Conservation (phyloP, 2,888 invertebrate genomes). For the Agrenia bidenticulata region DNA sequence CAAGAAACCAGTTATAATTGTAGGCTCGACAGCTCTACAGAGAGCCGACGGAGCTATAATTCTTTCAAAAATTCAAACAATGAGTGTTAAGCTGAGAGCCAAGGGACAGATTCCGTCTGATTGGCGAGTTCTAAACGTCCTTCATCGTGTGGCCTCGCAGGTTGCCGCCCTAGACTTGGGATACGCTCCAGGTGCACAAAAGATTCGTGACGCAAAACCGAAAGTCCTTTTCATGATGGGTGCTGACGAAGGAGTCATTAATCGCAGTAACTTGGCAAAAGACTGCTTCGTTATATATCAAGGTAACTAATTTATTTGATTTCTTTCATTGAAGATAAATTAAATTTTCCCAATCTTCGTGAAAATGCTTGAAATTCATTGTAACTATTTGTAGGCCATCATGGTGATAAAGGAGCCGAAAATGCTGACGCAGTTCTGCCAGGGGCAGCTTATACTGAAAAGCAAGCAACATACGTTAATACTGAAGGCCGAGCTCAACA, state of each 20-base stretch:
- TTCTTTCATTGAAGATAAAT: constrained; percentile 7
- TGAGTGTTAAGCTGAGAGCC: constrained; percentile 61
- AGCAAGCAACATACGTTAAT: constrained; percentile 95
- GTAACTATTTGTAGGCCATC: constrained; percentile 69
- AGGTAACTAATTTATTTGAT: constrained; percentile 60
- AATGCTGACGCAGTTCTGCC: constrained; percentile 92
- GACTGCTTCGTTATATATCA: constrained; percentile 87
- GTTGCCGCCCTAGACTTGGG: constrained; percentile 96
- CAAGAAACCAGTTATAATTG: constrained; percentile 83
- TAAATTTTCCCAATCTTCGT: background rate
- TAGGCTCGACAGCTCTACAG: constrained; percentile 83
- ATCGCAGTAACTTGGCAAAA: constrained; percentile 73
- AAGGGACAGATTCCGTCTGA: constrained; percentile 56
- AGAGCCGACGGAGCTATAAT: constrained; percentile 76
- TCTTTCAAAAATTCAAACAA: constrained; percentile 70
- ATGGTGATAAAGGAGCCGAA: constrained; percentile 90
- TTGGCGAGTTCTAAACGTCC: constrained; percentile 86
- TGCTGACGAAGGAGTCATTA: constrained; percentile 84
- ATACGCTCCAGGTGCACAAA: constrained; percentile 73
- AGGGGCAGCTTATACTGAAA: constrained; percentile 98
- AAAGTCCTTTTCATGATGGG: constrained; percentile 86
- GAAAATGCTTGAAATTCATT: background rate
- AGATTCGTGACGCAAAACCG: constrained; percentile 65
- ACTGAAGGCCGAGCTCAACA: constrained; percentile 96
- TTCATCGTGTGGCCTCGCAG: constrained; percentile 89